Evolutionary conservation across 2,113 vertebrate species (phyloP).

Genomic region (Colaptes auratus): DNA sequence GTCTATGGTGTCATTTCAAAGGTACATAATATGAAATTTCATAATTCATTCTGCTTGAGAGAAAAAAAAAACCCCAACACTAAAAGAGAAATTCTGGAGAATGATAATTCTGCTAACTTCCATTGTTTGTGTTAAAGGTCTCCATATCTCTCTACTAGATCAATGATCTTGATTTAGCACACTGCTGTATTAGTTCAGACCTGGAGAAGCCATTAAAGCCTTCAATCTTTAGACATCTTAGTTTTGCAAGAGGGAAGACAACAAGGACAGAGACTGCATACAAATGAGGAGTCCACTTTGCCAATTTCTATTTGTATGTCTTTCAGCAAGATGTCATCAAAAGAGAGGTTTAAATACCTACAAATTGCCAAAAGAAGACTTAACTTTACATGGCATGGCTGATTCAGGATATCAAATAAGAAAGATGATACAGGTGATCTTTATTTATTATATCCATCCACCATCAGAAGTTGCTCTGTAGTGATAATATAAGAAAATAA

Average conservation of each 20-base stretch:
- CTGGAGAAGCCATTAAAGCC: not conserved
- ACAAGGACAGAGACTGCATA: not conserved
- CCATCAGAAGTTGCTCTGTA: not conserved
- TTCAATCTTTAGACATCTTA: not conserved
- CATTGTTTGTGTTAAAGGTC: not conserved
- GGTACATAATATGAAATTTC: not conserved
- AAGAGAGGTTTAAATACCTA: not conserved
- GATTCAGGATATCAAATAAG: not conserved
- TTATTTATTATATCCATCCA: not conserved
- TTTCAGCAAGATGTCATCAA: not conserved
- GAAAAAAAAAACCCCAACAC: not conserved
- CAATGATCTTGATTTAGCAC: not conserved
- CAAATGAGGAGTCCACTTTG: not conserved
- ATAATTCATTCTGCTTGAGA: not conserved
- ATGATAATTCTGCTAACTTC: not conserved
- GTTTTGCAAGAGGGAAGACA: not conserved
- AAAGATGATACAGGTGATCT: not conserved
- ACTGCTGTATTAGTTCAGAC: not conserved
- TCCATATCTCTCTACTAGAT: not conserved
- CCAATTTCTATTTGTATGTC: not conserved
- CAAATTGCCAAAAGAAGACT: not conserved
- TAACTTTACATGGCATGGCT: not conserved
- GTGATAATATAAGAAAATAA: not conserved
- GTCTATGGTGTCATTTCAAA: not conserved
- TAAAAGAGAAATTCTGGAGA: not conserved